A percentile compares a stretch with the other conserved stretches of the same genome.
phyloP scores from a whole-genome alignment of 1,140 invertebrate genomes.

The Adelges cooleyi region DNA sequence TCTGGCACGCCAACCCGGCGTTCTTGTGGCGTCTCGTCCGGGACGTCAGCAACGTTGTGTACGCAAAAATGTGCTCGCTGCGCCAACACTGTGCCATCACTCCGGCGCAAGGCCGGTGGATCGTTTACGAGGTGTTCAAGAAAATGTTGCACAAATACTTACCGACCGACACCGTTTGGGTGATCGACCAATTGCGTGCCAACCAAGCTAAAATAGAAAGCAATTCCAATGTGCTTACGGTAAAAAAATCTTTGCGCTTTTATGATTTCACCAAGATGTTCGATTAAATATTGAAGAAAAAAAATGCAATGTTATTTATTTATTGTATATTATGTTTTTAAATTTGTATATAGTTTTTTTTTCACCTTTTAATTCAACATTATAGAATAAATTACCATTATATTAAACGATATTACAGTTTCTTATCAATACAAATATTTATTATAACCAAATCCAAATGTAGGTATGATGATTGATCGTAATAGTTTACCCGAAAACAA shows the following conservation, averaged over 20 bases:
- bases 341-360: too few relatives aligned
- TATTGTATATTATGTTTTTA: too few relatives aligned
- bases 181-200: not conserved
- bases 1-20: not conserved
- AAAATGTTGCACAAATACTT: not conserved
- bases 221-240: not conserved
- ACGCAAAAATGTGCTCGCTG: not conserved
- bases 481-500: too few relatives aligned
- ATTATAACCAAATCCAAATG: too few relatives aligned
- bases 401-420: too few relatives aligned
- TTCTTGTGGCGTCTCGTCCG: not conserved
- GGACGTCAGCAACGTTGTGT: not conserved
- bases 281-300: not conserved
- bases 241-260: not conserved
- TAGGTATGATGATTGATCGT: too few relatives aligned
- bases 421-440: too few relatives aligned
- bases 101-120: conserved; percentile 8
- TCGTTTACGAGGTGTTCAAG: not conserved
- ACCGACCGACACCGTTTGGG: not conserved
- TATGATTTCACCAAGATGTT: conserved; percentile 4
- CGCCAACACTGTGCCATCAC: not conserved
- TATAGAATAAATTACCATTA: too few relatives aligned
- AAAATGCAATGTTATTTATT: too few relatives aligned
- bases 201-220: not conserved
- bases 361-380: too few relatives aligned